A percentile compares a stretch with the other conserved stretches of the same genome.
Conservation (phyloP, 2,113 vertebrate species). For the Stegastes partitus region DNA sequence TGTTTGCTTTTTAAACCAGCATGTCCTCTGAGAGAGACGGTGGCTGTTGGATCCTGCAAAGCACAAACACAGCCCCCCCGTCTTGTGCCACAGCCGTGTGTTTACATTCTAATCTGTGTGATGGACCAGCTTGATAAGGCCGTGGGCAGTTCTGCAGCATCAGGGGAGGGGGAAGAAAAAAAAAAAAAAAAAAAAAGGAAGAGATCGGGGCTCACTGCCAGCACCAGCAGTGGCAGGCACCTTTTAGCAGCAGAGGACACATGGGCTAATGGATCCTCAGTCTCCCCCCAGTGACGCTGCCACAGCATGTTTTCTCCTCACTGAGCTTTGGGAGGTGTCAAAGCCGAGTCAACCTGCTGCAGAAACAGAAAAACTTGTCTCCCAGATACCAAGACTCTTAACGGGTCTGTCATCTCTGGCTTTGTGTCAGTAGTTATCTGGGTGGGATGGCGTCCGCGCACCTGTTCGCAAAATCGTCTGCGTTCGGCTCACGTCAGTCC, state of each 20-base stretch:
- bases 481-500: constrained; percentile 16
- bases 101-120: constrained; percentile 75
- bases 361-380: constrained; percentile 27
- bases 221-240: constrained; percentile 41
- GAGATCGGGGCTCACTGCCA: constrained; percentile 63
- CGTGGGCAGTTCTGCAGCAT: constrained; percentile 59
- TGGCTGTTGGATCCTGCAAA: constrained; percentile 33
- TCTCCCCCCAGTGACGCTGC: constrained; percentile 35
- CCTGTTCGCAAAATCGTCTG: constrained; percentile 24
- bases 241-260: constrained; percentile 53
- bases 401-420: constrained; percentile 43
- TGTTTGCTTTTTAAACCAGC: constrained; percentile 45
- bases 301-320: constrained; percentile 31
- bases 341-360: constrained; percentile 27
- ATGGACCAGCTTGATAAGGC: constrained; percentile 71
- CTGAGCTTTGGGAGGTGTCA: constrained; percentile 30
- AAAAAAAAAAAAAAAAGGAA: constrained; percentile 2
- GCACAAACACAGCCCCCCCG: constrained; percentile 27
- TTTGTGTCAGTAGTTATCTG: constrained; percentile 26
- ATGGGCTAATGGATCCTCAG: constrained; percentile 57
- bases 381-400: constrained; percentile 8
- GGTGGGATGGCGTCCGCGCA: constrained; percentile 1
- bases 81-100: constrained; percentile 34
- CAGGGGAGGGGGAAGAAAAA: too few relatives aligned
- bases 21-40: constrained; percentile 32